Percentiles rank a stretch among this genome's conserved stretches.
Conservation (phyloP, 2,113 vertebrate species). For the Nannospalax galili region DNA sequence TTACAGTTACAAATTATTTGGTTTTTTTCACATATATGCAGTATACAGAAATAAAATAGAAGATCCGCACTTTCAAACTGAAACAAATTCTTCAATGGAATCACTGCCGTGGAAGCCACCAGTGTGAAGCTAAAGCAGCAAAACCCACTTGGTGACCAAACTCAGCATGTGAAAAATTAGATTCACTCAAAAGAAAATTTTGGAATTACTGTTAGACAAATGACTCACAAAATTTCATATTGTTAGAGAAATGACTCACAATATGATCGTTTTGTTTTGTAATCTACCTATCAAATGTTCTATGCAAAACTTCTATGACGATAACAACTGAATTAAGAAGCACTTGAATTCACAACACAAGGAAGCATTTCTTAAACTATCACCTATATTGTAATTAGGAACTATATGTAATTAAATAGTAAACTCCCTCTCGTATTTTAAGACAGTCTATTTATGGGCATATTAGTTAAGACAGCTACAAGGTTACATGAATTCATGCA, state of each 20-base stretch:
- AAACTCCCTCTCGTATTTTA: neutral
- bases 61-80: neutral
- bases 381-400: neutral
- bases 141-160: neutral
- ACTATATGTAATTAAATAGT: neutral
- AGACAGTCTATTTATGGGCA: neutral
- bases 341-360: neutral
- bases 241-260: neutral
- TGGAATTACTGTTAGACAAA: neutral
- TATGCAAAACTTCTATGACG: neutral
- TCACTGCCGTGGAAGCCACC: neutral
- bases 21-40: neutral
- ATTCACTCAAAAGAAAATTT: conserved; percentile 58
- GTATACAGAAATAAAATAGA: neutral
- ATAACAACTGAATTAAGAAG: neutral
- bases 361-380: neutral
- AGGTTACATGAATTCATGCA: neutral
- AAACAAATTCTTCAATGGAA: conserved; percentile 8
- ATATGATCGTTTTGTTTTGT: neutral
- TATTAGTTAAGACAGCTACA: neutral
- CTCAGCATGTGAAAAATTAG: neutral
- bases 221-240: neutral
- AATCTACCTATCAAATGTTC: neutral
- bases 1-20: neutral
- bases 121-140: neutral